Evolutionary conservation across 2,888 invertebrate genomes (phyloP).

Genomic region (Melitaea athalia): DNA sequence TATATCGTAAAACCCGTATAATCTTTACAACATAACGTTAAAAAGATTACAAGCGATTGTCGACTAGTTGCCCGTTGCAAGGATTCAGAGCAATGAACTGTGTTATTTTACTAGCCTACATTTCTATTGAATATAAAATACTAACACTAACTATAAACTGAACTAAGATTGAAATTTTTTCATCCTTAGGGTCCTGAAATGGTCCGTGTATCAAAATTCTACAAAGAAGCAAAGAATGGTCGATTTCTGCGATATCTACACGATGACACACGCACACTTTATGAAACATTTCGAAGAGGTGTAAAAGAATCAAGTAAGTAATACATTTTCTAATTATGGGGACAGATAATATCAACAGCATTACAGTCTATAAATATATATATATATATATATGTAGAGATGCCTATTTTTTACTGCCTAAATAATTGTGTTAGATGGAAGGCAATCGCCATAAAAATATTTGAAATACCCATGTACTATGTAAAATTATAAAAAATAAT

Average conservation of each 20-base stretch:
- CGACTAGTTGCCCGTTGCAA: slow-evolving; percentile 50
- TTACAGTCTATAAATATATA: too few relatives aligned
- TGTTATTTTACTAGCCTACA: slow-evolving; percentile 27
- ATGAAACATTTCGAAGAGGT: slow-evolving; percentile 94
- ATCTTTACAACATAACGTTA: slow-evolving; percentile 46
- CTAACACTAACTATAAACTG: too few relatives aligned
- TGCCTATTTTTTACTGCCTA: too few relatives aligned
- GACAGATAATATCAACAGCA: too few relatives aligned
- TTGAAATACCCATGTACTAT: too few relatives aligned
- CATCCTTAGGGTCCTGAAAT: slow-evolving; percentile 91
- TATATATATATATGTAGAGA: too few relatives aligned
- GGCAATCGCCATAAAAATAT: too few relatives aligned
- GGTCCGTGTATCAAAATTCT: slow-evolving; percentile 94
- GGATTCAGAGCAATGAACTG: slow-evolving; percentile 69
- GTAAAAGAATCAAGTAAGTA: slow-evolving; percentile 94
- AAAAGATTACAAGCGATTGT: slow-evolving; percentile 70
- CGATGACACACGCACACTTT: slow-evolving; percentile 94
- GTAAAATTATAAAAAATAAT: too few relatives aligned
- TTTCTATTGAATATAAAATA: not conserved
- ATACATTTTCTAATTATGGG: slow-evolving; percentile 21
- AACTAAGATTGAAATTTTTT: slow-evolving; percentile 35
- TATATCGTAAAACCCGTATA: slow-evolving; percentile 12
- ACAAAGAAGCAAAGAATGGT: slow-evolving; percentile 94
- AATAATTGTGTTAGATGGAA: too few relatives aligned
- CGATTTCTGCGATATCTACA: slow-evolving; percentile 91